Evolutionary conservation across 2,888 invertebrate genomes (phyloP), one percentile per base, ranked within the genome.

Genomic region (Eulithis testata): DNA sequence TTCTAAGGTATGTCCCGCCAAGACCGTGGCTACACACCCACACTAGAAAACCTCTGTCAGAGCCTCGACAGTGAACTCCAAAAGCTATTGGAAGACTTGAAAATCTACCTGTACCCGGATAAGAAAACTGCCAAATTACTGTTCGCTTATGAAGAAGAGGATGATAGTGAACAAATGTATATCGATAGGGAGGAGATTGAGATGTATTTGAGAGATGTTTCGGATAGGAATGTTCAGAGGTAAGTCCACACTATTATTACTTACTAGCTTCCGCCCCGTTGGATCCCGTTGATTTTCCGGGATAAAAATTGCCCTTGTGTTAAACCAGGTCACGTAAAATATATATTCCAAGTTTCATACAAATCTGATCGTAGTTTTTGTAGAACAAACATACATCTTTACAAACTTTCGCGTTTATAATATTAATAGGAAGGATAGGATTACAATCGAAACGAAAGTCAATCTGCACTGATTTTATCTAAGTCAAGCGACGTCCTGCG

Each of bases 21-120:
- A 90, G 96, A 96, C 4, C 95, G 95, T 73, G 98, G 98, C 0
- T 97, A 95, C 85, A 96, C 97, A 0, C 94, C 94, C 0, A 95
- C 95, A 27, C 90, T 97, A 49, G 96, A 97, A 53, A 94, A 94
- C 78, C 93, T 97, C 0, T 97, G 96, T 73, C 87, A 94, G 55
- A 90, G 90, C 71, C 88, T 97, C 44, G 96, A 97, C 75, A 80
- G 84, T 0, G 94, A 94, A 72, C 86, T 96, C 51, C 93, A 94
- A 53, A 93, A 92, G 55, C 90, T 97, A 60, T 91, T 97, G 14
- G 93, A 94, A 61, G 97, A 97, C 82, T 85, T 97, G 47, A 94
- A 94, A 66, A 91, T 95, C 3, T 96, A 97, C 79, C 85, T 97
- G 11, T 95, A 95, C 70, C 94, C 93, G 11, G 91, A 90, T 44